phyloP scores from a whole-genome alignment of 23 tunicate genomes.

The Trididemnum miniatum region DNA sequence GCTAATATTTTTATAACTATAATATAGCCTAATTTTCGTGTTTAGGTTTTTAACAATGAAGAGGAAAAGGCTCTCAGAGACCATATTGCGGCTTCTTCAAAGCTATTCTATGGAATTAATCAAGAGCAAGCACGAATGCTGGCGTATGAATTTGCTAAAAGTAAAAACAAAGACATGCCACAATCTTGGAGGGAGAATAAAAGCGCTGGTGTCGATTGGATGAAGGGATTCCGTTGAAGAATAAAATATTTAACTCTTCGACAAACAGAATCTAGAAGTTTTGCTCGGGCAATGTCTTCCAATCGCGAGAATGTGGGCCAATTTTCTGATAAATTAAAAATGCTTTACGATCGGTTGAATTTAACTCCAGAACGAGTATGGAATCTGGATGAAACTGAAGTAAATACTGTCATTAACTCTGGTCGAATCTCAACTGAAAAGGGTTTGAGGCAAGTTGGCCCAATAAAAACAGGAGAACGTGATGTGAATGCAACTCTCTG shows the following conservation, averaged over 20 bases:
- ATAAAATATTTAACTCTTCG: constrained; percentile 14
- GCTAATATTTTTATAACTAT: background rate
- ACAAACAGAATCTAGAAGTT: constrained; percentile 36
- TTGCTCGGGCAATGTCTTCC: constrained; percentile 44
- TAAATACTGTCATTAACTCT: constrained; percentile 33
- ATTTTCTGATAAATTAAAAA: constrained; percentile 37
- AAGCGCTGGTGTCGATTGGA: constrained; percentile 48
- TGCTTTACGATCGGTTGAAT: background rate
- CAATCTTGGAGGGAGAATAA: constrained; percentile 20
- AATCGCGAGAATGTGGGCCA: constrained; percentile 14
- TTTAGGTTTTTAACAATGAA: constrained; percentile 35
- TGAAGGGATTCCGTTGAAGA: constrained; percentile 41
- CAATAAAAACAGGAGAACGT: constrained; percentile 31
- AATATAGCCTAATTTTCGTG: background rate
- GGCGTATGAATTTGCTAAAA: constrained; percentile 36
- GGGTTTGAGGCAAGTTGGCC: constrained; percentile 46
- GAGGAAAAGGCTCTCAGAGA: constrained; percentile 32
- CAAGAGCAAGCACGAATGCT: constrained; percentile 20
- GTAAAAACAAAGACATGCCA: constrained; percentile 33
- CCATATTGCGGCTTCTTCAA: constrained; percentile 6
- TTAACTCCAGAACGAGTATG: constrained; percentile 3
- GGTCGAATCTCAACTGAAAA: constrained; percentile 4
- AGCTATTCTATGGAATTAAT: constrained; percentile 31
- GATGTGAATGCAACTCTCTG: constrained; percentile 39
- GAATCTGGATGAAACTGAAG: constrained; percentile 53